Base-by-base conservation (phyloP, 1,140 invertebrate genomes). In the Leptopilina boulardi region DNA sequence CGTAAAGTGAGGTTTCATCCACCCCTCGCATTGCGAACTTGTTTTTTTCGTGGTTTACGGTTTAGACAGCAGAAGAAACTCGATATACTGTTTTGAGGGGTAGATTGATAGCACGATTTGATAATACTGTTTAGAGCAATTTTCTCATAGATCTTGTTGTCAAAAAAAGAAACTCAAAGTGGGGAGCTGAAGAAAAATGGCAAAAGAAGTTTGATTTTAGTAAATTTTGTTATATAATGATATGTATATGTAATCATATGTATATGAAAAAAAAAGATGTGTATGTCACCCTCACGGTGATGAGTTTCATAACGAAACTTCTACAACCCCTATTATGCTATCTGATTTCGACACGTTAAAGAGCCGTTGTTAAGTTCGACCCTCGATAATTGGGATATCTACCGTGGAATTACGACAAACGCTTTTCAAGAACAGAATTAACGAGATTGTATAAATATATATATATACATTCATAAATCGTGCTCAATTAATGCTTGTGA, bases 341-440 rank as follows among this genome's bases (percentile, higher is more conserved):
- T 87, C 83, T 78, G 77, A 84, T 88, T 85, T 87, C 87, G 75
- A 79, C 78, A 85, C 71, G 79, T 80, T 79, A 82, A 79, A 82
- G 77, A 84, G 80, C 73, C 71, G 73, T 74, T 83, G 75, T 77
- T 73, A 73, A 70, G 77, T 81, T 77, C 80, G 56, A 80, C 75
- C 77, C 74, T 78, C 74, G 74, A 80, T 82, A 85, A 86, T 86
- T 81, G 83, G 85, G 84, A 82, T 75, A 79, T 78, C 74, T 81
- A 83, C 84, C 79, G 75, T 70, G 74, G 30, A 30, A 75, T 66
- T 47, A 26, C 44, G 34, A 42, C 73, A 74, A 38, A 66, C 73
- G 73, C 54, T 66, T 59, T 70, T 75, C 56, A 30, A 54, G 42
- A 74, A 30, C 34, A 51, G 73, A 54, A 74, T 74, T 66, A 66